A percentile compares a stretch with the other conserved stretches of the same genome.
phyloP scores from a whole-genome alignment of 2,888 invertebrate species.

The Lypha dubia region DNA sequence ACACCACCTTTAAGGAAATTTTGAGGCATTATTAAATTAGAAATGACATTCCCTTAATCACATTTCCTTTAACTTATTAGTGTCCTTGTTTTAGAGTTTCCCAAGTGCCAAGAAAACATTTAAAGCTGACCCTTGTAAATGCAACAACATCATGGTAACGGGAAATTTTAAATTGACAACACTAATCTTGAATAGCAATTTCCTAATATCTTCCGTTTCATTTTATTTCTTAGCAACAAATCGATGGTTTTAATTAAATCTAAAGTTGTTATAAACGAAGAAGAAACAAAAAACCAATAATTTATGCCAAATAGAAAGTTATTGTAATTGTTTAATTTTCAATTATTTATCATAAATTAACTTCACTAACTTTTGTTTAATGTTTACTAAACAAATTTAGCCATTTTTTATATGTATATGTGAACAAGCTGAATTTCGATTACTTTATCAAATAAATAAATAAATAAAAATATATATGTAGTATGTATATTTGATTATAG shows the following conservation, averaged over 20 bases:
- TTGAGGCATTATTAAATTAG: background rate
- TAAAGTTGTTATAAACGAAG: background rate
- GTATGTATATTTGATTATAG: too few species aligned
- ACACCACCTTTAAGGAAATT: background rate
- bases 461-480: conserved; percentile 1
- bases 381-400: background rate
- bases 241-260: background rate
- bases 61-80: background rate
- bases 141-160: background rate
- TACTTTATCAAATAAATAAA: conserved; percentile 20
- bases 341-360: background rate
- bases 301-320: background rate
- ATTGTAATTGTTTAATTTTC: background rate
- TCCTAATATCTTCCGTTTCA: background rate
- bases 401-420: background rate
- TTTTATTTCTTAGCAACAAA: background rate
- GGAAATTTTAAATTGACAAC: conserved; percentile 65
- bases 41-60: background rate
- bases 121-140: conserved; percentile 65
- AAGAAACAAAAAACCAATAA: too few species aligned
- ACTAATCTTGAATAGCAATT: conserved; percentile 37
- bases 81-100: conserved; percentile 61
- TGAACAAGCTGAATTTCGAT: background rate
- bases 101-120: background rate
- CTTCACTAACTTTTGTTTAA: background rate